Percentiles rank a stretch among this genome's conserved stretches.
These are phyloP conservation scores for Brachionus angularis DNA, from an alignment of 1,140 invertebrate genomes.

Conservation along the genomic window DNA sequence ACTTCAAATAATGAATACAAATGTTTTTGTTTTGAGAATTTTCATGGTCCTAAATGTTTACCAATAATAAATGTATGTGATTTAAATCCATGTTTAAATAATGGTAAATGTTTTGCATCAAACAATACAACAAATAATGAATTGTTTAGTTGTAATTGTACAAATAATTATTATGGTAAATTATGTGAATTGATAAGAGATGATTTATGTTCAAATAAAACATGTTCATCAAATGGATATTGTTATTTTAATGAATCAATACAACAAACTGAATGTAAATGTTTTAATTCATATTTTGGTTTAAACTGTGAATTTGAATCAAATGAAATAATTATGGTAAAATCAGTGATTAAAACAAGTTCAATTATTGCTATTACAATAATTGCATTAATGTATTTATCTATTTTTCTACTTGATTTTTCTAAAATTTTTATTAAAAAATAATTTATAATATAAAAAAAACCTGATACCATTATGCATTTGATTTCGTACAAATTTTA, in stretches of 20 bases:
- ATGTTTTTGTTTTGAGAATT: slow-evolving; percentile 12
- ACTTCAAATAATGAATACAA: not conserved
- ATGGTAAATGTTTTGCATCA: not conserved
- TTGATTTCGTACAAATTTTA: no score
- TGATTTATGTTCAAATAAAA: not conserved
- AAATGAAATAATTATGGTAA: not conserved
- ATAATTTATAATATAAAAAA: no score
- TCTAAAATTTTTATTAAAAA: not conserved
- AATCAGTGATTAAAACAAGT: not conserved
- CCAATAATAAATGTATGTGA: no score
- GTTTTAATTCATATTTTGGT: slow-evolving; percentile 1
- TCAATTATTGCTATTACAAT: slow-evolving; percentile 18
- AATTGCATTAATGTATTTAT: not conserved
- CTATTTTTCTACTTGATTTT: not conserved
- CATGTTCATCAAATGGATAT: not conserved
- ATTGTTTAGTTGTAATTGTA: not conserved
- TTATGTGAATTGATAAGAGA: not conserved
- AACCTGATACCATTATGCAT: no score
- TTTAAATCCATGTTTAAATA: not conserved
- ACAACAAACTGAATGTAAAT: not conserved
- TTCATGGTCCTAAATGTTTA: not conserved
- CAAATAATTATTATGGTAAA: not conserved
- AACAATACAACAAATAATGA: not conserved
- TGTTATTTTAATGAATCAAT: not conserved
- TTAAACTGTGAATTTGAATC: slow-evolving; percentile 8